These are phyloP conservation scores for Araneus ventricosus DNA, from an alignment of 1,140 invertebrate species.

Conservation along the genomic window DNA sequence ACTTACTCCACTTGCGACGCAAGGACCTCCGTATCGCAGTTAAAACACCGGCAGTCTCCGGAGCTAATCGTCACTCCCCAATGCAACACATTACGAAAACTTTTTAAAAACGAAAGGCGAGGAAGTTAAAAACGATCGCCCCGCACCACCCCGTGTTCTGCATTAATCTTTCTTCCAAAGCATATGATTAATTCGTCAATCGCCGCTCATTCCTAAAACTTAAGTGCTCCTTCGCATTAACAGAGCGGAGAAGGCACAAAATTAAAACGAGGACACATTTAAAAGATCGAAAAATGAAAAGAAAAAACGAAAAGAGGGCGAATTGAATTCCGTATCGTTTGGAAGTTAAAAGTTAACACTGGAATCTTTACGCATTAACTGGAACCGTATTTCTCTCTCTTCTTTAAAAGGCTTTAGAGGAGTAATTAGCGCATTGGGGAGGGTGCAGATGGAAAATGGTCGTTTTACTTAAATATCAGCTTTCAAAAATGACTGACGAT, in stretches of 20 bases:
- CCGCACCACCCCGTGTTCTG: background rate
- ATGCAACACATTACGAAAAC: slow-evolving; percentile 58
- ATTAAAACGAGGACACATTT: slow-evolving; percentile 63
- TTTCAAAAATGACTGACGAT: slow-evolving; percentile 52
- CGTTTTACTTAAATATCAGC: slow-evolving; percentile 59
- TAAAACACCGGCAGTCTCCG: slow-evolving; percentile 43
- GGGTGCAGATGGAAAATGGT: slow-evolving; percentile 49
- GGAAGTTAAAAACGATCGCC: slow-evolving; percentile 61
- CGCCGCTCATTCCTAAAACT: slow-evolving; percentile 46
- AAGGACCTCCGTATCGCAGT: background rate
- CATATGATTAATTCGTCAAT: slow-evolving; percentile 71
- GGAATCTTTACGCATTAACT: slow-evolving; percentile 28
- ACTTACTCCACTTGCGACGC: background rate
- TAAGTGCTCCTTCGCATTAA: slow-evolving; percentile 64
- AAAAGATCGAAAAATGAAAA: slow-evolving; percentile 21
- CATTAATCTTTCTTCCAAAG: slow-evolving; percentile 57
- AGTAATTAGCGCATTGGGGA: slow-evolving; percentile 50
- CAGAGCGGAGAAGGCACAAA: slow-evolving; percentile 7
- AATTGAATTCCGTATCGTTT: slow-evolving; percentile 37
- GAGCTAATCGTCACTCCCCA: slow-evolving; percentile 48
- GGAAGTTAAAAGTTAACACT: slow-evolving; percentile 37
- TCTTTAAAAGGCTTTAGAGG: slow-evolving; percentile 59
- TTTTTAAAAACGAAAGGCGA: slow-evolving; percentile 50
- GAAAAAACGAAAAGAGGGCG: slow-evolving; percentile 23
- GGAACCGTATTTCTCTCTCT: slow-evolving; percentile 2